Conservation (phyloP, 2,888 invertebrate genomes). For the Aporophyla nigra region DNA sequence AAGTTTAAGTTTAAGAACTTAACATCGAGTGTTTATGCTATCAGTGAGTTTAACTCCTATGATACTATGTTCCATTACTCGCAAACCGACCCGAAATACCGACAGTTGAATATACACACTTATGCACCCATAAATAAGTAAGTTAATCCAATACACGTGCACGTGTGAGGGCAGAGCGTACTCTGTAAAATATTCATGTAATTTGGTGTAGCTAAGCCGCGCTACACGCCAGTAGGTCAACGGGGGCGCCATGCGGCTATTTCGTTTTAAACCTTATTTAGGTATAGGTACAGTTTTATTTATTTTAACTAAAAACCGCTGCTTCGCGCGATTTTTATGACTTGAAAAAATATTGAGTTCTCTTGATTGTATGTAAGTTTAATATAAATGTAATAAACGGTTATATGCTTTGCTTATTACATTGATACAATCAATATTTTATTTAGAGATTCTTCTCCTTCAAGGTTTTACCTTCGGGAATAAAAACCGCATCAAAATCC, state of each 20-base stretch:
- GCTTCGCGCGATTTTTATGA: no score
- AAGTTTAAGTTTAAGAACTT: neutral
- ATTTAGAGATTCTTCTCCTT: no score
- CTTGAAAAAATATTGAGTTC: no score
- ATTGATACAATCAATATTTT: no score
- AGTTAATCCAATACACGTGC: slow-evolving; percentile 34
- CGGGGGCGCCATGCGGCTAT: slow-evolving; percentile 9
- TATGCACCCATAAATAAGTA: slow-evolving; percentile 26
- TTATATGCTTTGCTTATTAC: no score
- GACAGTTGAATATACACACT: neutral
- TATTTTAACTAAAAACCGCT: neutral
- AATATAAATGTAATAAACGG: no score
- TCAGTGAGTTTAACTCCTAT: neutral
- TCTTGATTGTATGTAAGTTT: no score
- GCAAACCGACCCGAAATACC: no score
- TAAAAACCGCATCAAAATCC: no score
- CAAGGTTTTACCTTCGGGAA: no score
- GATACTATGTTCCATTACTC: neutral
- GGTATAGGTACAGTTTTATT: neutral
- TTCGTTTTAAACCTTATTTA: slow-evolving; percentile 26
- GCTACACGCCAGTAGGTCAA: slow-evolving; percentile 46
- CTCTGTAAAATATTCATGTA: slow-evolving; percentile 64
- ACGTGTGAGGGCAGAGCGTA: slow-evolving; percentile 31
- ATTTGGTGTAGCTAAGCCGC: slow-evolving; percentile 48
- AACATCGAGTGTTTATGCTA: neutral